Base-by-base conservation (phyloP, 2,888 invertebrate genomes). In the Mythimna impura region DNA sequence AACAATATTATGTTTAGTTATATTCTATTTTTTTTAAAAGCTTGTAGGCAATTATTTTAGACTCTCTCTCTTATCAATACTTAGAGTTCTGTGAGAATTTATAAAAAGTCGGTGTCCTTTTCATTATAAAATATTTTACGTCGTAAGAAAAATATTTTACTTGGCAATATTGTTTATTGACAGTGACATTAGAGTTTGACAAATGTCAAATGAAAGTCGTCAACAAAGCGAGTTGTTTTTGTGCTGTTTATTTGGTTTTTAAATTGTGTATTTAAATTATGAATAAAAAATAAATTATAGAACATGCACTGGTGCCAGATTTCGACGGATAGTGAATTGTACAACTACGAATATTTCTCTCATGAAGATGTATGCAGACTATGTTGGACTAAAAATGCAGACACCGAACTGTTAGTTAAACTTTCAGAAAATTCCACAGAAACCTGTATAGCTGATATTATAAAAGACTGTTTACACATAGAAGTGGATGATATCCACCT, bases 321-420 rank as follows among this genome's bases (percentile, higher is more conserved):
- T 50, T 66, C 81, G 25, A 67, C 86, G 6, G 78, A 91, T 30
- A 87, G 82, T 78, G 88, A 90, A 71, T 17, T 84, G 8, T 94
- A 91, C 78, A 91, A 86, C 7, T 91, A 89, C 64, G 92, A 95
- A 74, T 95, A 94, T 81, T 94, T 95, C 76, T 84, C 89, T 58
- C 89, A 92, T 83, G 87, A 89, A 12, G 89, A 94, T 64, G 89
- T 95, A 0, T 96, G 96, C 71, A 88, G 95, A 78, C 81, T 95
- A 10, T 96, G 96, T 79, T 95, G 94, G 94, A 87, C 82, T 52
- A 89, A 82, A 78, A 89, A 93, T 66, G 92, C 91, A 3, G 81
- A 82, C 12, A 87, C 66, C 43, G 90, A 91, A 76, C 78, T 93
- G 63, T 76, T 86, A 10, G 69, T 78, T 3, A 83, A 85, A 78